Conservation (phyloP, 2,113 vertebrate genomes). For the Melozone crissalis region DNA sequence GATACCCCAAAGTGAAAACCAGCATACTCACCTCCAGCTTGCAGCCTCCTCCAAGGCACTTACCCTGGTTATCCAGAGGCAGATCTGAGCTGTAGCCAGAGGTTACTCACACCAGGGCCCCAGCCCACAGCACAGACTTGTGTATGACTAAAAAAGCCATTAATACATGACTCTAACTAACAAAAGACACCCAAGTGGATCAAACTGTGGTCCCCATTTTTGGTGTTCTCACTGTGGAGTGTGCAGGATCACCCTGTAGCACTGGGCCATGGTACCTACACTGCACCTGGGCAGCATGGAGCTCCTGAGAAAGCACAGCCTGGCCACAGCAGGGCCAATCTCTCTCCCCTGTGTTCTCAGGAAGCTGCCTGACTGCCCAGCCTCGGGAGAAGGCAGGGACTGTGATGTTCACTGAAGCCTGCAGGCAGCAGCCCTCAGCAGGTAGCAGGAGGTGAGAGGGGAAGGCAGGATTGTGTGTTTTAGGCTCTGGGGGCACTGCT, state of each 20-base stretch:
- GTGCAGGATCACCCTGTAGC: not conserved
- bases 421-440: not conserved
- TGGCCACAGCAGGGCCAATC: too few relatives aligned
- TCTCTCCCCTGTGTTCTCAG: accelerated
- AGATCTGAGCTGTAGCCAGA: not conserved
- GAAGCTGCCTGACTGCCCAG: accelerated
- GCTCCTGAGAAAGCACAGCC: not conserved
- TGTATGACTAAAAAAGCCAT: accelerated
- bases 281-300: not conserved
- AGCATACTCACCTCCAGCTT: not conserved
- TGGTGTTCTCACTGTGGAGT: not conserved
- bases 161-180: not conserved
- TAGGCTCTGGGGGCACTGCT: not conserved
- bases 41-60: not conserved
- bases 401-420: not conserved
- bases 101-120: not conserved
- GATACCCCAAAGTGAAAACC: not conserved
- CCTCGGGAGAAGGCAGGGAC: not conserved
- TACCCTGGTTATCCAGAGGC: not conserved
- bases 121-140: not conserved
- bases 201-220: not conserved
- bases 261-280: too few relatives aligned
- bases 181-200: not conserved
- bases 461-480: not conserved
- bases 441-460: not conserved